Evolutionary conservation across 2,797 vertebrate species (phyloP), one percentile per base, ranked within the genome.

Genomic region (Coilia nasus): DNA sequence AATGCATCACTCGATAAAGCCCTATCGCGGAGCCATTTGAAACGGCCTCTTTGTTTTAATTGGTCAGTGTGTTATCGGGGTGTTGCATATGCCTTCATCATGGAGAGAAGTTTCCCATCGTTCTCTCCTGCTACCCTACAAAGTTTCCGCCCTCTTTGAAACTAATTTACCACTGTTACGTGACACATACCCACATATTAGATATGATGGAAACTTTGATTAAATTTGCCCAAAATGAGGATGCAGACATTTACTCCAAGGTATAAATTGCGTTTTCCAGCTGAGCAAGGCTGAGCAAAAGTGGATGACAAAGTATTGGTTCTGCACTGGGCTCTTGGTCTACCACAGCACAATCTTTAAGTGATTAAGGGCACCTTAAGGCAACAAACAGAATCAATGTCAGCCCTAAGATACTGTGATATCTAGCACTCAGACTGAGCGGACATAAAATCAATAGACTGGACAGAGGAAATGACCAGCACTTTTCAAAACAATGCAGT

Each of bases 371-470:
- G 21, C 44, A 82, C 75, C 82, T 57, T 54, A 64, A 64, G n/a
- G 82, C 75, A 83, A 62, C 21, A 78, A 57, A 81, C n/a, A 56
- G 75, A 86, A 84, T 83, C 67, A 17, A 59, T 59, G 56, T 19
- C 47, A 85, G 71, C 85, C 56, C 57, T 87, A 56, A 86, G 50
- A 47, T n/a, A 82, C 81, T 81, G 28, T 82, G 83, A 44, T 81
- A 21, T 81, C 82, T 47, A 71, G 28, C 35, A 60, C 80, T 75
- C 28, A 75, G 25, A 83, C 44, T 3, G 44, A 85, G 41, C 44
- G 78, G 71, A 50, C 44, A 21, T 23, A 41, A 81, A 78, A 86
- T 87, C 87, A 81, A 87, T 86, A 86, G 31, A 25, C 81, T 87
- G 82, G 78, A 86, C 86, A 78, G 44, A 54, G 57, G 83, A 87